phyloP scores from a whole-genome alignment of 1,140 invertebrate genomes.

The Zophobas atratus region DNA sequence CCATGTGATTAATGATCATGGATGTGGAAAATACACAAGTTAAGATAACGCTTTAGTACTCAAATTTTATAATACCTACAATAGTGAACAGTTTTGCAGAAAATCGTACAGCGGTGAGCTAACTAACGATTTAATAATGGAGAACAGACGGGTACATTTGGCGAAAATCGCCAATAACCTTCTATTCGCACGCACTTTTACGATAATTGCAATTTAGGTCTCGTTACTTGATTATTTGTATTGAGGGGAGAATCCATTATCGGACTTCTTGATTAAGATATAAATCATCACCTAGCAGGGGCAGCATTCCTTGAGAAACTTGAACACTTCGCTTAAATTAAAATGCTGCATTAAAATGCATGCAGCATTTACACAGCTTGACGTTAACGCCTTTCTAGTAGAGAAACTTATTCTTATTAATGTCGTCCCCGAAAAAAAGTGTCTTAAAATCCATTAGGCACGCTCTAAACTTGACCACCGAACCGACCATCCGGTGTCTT shows the following conservation, averaged over 20 bases:
- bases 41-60: no score
- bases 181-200: conserved; percentile 53
- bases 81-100: no score
- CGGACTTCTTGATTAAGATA: conserved; percentile 62
- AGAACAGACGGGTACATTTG: background rate
- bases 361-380: conserved; percentile 38
- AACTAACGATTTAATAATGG: conserved; percentile 3
- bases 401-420: conserved; percentile 4
- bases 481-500: background rate
- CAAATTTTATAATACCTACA: no score
- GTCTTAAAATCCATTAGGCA: conserved; percentile 10
- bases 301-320: conserved; percentile 58
- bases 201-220: conserved; percentile 59
- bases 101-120: no score
- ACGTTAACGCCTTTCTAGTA: background rate
- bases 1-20: no score
- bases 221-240: conserved; percentile 63
- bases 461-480: conserved; percentile 16
- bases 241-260: conserved; percentile 57
- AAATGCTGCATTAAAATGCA: conserved; percentile 54
- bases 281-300: conserved; percentile 63
- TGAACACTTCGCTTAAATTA: conserved; percentile 58
- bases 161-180: conserved; percentile 29
- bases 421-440: background rate
- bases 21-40: no score